A percentile compares a stretch with the other conserved stretches of the same genome.
phyloP scores from a whole-genome alignment of 1,140 invertebrate species.

The Vanessa tameamea region DNA sequence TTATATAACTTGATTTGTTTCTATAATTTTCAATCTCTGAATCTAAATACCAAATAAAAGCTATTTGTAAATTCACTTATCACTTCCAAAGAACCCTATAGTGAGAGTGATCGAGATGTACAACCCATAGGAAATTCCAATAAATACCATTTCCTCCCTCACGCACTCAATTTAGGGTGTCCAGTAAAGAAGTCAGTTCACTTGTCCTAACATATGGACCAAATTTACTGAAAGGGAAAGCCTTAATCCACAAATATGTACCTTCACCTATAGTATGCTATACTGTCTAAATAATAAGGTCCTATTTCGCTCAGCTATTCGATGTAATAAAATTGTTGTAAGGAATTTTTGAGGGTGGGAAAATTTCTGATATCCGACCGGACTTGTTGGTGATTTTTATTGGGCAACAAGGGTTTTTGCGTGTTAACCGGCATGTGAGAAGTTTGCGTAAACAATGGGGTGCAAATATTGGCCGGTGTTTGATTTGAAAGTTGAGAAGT shows the following conservation, averaged over 20 bases:
- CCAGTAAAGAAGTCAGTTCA: constrained; percentile 72
- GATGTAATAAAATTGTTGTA: constrained; percentile 23
- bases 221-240: constrained; percentile 59
- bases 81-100: constrained; percentile 22
- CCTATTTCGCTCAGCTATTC: constrained; percentile 26
- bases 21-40: constrained; percentile 8
- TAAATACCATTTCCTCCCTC: constrained; percentile 68
- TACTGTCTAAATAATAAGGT: constrained; percentile 29
- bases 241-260: constrained; percentile 15
- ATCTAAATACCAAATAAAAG: constrained; percentile 7
- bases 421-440: constrained; percentile 57
- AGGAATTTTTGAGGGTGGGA: constrained; percentile 62
- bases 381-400: constrained; percentile 74
- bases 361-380: constrained; percentile 73
- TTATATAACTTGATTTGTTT: not conserved
- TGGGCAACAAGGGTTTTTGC: constrained; percentile 63
- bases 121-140: constrained; percentile 72
- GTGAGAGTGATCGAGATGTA: constrained; percentile 14
- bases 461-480: constrained; percentile 50
- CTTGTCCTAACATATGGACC: constrained; percentile 72
- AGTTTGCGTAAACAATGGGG: constrained; percentile 59
- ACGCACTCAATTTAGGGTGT: constrained; percentile 67
- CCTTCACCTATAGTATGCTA: not conserved
- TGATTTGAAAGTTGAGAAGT: constrained; percentile 52
- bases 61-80: constrained; percentile 15